Conservation (phyloP, 2,113 vertebrate genomes). For the Arenaria interpres region DNA sequence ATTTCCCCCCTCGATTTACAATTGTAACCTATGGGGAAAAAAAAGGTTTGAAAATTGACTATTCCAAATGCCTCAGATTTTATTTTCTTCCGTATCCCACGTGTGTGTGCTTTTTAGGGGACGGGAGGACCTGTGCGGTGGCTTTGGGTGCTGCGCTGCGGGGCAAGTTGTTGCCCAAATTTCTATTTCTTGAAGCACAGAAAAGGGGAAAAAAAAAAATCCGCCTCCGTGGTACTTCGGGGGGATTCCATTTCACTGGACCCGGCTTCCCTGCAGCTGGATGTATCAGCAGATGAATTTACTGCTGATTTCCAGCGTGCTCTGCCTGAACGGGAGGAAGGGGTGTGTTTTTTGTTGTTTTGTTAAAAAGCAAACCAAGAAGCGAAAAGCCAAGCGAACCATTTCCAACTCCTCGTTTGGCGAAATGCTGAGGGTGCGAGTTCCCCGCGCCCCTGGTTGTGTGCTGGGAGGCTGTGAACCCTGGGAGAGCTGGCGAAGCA, state of each 20-base stretch:
- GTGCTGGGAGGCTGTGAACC: not conserved
- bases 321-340: not conserved
- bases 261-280: rapidly evolving
- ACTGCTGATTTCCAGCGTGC: not conserved
- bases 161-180: not conserved
- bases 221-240: rapidly evolving
- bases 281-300: not conserved
- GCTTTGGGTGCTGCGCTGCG: rapidly evolving
- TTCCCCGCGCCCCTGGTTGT: not conserved
- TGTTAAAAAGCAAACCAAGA: not conserved
- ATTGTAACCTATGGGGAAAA: not conserved
- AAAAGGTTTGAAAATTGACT: not conserved
- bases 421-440: not conserved
- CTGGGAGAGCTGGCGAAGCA: not conserved
- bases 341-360: not conserved
- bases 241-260: not conserved
- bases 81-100: not conserved
- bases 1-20: not conserved
- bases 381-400: not conserved
- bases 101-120: not conserved
- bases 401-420: not conserved
- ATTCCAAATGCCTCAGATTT: not conserved
- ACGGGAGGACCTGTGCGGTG: not conserved
- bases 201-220: not conserved
- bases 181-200: not conserved